Evolutionary conservation across 2,113 vertebrate genomes (phyloP).

Genomic region (Pomatostomus ruficeps): DNA sequence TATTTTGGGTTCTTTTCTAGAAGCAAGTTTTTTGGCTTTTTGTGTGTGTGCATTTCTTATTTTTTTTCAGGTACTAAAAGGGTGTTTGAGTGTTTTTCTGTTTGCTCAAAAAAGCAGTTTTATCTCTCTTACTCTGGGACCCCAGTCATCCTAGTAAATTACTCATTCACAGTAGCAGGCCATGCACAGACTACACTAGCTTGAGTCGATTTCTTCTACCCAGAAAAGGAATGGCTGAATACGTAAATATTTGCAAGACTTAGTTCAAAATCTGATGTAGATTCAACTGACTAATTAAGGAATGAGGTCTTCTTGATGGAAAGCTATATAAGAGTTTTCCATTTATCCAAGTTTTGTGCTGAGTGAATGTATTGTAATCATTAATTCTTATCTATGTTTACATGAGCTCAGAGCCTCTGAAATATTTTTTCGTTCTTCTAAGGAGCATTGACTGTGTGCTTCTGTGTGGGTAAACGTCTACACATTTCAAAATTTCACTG

Average conservation of each 20-base stretch:
- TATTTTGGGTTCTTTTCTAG: not conserved
- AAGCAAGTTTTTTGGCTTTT: not conserved
- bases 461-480: not conserved
- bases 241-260: not conserved
- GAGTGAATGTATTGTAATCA: not conserved
- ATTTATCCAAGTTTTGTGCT: not conserved
- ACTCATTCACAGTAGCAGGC: not conserved
- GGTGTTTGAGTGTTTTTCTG: not conserved
- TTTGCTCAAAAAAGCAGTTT: not conserved
- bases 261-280: not conserved
- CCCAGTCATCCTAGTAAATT: not conserved
- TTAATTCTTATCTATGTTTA: not conserved
- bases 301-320: not conserved
- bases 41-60: rapidly evolving
- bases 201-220: not conserved
- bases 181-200: not conserved
- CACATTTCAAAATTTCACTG: not conserved
- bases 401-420: not conserved
- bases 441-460: not conserved
- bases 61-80: not conserved
- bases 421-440: not conserved
- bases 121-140: not conserved
- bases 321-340: not conserved
- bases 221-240: not conserved
- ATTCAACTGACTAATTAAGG: not conserved